These are phyloP conservation scores for Rhyacichthys aspro DNA, from an alignment of 2,797 vertebrate species.

Conservation along the genomic window DNA sequence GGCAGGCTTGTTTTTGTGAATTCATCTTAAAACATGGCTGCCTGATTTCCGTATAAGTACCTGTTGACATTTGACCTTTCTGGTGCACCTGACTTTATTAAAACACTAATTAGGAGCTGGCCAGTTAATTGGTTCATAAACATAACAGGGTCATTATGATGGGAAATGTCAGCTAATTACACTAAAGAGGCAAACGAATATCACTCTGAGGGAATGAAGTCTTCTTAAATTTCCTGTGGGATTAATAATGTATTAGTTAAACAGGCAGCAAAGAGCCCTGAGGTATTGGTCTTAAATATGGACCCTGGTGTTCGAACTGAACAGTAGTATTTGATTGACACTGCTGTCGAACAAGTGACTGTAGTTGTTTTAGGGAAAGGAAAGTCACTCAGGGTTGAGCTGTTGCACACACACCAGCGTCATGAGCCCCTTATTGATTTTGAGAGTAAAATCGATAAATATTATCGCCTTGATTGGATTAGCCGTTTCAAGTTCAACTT, in stretches of 20 bases:
- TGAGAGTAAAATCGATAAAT: constrained; percentile 70
- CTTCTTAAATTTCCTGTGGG: not conserved
- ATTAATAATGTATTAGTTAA: not conserved
- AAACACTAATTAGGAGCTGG: constrained; percentile 28
- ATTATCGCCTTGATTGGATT: constrained; percentile 80
- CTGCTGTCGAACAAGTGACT: not conserved
- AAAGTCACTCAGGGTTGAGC: constrained; percentile 7
- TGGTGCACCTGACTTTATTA: constrained; percentile 35
- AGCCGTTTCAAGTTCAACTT: constrained; percentile 70
- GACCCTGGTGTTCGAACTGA: too few species aligned
- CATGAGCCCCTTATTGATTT: constrained; percentile 72
- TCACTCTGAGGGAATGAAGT: not conserved
- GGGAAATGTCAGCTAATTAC: constrained; percentile 25
- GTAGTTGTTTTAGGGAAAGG: constrained; percentile 38
- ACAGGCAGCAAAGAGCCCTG: not conserved
- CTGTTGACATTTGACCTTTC: constrained; percentile 34
- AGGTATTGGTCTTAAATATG: not conserved
- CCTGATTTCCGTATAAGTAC: constrained; percentile 20
- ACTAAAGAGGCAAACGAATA: constrained; percentile 4
- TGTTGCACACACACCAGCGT: constrained; percentile 5
- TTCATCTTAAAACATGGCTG: not conserved
- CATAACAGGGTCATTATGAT: constrained; percentile 5
- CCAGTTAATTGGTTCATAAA: constrained; percentile 24
- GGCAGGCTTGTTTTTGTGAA: too few species aligned
- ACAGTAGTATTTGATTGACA: not conserved